Base-by-base conservation (phyloP, 2,888 invertebrate genomes). In the Graphium colonna region DNA sequence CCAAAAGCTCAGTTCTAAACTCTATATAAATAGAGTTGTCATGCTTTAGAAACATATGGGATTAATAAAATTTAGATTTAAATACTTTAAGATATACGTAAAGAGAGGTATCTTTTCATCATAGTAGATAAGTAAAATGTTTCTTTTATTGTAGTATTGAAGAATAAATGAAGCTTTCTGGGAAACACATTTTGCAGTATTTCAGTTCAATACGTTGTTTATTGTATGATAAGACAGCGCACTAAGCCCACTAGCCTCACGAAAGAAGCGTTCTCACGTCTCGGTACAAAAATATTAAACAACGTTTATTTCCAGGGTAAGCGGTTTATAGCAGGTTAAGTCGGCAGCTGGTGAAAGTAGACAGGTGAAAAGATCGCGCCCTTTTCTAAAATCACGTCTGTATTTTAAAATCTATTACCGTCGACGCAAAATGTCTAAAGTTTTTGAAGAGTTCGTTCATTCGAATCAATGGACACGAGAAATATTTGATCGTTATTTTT, bases 251-350 rank as follows among this genome's bases (percentile, higher is more conserved):
- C 52, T 55, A 61, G 61, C 65, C 65, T 63, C 61, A 77, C 72
- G 69, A 68, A 70, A 67, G 73, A 76, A 77, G 28, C 10, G 28
- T 73, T 76, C 66, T 64, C 62, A 68, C 69, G 67, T 68, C 64
- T 61, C 63, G 57, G 56, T 54, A 57, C 58, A 58, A 54, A 56
- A 61, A 67, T 70, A 64, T 69, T 71, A 69, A 75, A 73, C 63
- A 74, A 70, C 69, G 63, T 71, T 74, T 70, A 74, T 74, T 75
- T 75, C 70, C 68, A 67, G 71, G 79, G 56, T 61, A 62, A 64
- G 60, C 52, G 56, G 59, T 60, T 64, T 64, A 69, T 61, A 64
- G 60, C 52, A 55, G 59, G 59, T 64, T 64, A 69, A 54, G 56
- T 58, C 50, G 56, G 48, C 47, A 57, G 52, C 55, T 58, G 53